Conservation (phyloP, 1,140 invertebrate genomes). For the Acyrthosiphon pisum region DNA sequence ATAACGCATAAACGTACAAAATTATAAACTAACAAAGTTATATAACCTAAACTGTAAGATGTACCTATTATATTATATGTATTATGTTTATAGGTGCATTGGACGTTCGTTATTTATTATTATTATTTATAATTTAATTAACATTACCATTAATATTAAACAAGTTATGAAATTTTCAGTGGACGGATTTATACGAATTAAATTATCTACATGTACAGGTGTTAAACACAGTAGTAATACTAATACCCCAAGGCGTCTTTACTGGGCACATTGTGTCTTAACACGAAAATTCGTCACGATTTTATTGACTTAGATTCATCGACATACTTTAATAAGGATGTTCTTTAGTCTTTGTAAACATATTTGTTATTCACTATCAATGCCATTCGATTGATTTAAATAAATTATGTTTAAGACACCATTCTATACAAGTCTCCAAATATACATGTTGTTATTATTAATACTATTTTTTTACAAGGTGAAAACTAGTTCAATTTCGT, state of each 20-base stretch:
- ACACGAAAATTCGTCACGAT: slow-evolving; percentile 37
- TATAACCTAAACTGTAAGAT: no score
- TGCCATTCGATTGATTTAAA: slow-evolving; percentile 33
- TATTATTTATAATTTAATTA: neutral
- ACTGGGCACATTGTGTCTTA: neutral
- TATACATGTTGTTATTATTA: neutral
- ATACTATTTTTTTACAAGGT: slow-evolving; percentile 32
- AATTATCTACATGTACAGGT: neutral
- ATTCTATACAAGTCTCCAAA: neutral
- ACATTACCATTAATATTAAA: neutral
- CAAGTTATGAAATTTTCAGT: neutral
- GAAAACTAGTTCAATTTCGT: slow-evolving; percentile 37
- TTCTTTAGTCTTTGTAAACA: neutral
- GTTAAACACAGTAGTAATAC: neutral
- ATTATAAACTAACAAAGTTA: no score
- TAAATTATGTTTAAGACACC: slow-evolving; percentile 10
- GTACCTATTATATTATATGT: no score
- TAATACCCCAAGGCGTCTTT: neutral
- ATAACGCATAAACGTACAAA: no score
- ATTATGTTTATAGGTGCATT: no score
- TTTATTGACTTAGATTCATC: neutral
- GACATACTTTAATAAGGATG: neutral
- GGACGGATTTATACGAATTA: neutral
- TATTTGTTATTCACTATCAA: neutral
- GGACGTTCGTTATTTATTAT: neutral